These are phyloP conservation scores for Pseudomyrmex pallidus DNA, from an alignment of 1,140 invertebrate species.

Conservation along the genomic window DNA sequence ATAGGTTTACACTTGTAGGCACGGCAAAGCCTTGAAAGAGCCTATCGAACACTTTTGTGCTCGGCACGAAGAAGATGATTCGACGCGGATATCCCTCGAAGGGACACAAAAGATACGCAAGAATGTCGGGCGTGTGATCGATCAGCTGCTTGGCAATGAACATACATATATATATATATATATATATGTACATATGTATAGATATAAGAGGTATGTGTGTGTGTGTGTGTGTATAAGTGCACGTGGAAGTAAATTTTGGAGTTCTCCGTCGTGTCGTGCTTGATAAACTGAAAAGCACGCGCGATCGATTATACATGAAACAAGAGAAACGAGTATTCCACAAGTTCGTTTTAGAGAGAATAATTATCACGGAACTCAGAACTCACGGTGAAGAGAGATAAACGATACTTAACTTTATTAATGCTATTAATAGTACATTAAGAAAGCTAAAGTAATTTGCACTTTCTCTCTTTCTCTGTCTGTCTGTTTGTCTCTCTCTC, in stretches of 20 bases:
- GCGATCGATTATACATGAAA: constrained; percentile 37
- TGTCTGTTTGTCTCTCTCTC: no score
- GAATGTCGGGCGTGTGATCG: constrained; percentile 58
- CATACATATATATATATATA: neutral
- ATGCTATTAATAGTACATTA: no score
- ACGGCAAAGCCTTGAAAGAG: constrained; percentile 1
- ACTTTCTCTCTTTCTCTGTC: no score
- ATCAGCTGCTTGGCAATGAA: constrained; percentile 43
- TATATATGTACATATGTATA: neutral
- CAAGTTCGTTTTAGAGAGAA: neutral
- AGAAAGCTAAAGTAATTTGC: no score
- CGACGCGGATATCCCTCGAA: constrained; percentile 35
- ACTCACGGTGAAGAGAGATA: neutral
- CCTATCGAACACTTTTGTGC: constrained; percentile 30
- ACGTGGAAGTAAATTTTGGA: constrained; percentile 42
- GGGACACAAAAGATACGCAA: constrained; percentile 45
- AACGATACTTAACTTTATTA: constrained; percentile 5
- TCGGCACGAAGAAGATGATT: constrained; percentile 29
- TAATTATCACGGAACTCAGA: neutral
- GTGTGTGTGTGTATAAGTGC: neutral
- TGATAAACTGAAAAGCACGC: neutral
- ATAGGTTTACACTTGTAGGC: constrained; percentile 73
- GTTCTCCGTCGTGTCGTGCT: neutral
- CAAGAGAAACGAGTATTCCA: neutral
- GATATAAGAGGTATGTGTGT: neutral